A percentile compares a stretch with the other conserved stretches of the same genome.
Conservation (phyloP, 2,888 invertebrate species). For the Ennomos erosarius region DNA sequence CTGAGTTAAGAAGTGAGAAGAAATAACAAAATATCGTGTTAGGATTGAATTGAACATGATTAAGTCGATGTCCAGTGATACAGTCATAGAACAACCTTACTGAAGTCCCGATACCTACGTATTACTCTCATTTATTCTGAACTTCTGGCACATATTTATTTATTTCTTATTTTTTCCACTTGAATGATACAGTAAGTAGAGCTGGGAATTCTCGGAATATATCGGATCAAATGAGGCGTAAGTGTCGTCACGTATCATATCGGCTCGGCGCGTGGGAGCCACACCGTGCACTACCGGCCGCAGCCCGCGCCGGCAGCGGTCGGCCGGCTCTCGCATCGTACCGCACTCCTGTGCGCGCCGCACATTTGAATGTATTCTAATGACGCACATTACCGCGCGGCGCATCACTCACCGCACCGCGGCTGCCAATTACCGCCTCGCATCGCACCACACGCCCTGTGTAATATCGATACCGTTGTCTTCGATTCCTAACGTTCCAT, state of each 20-base stretch:
- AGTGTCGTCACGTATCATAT: slow-evolving; percentile 27
- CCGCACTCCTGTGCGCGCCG: slow-evolving; percentile 1
- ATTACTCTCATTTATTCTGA: too few relatives aligned
- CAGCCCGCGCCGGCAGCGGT: slow-evolving; percentile 2
- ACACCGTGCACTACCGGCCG: slow-evolving; percentile 8
- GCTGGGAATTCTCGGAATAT: slow-evolving; percentile 7
- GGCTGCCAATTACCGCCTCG: slow-evolving; percentile 23
- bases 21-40: too few relatives aligned
- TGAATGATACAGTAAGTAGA: background rate
- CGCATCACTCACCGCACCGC: slow-evolving; percentile 37
- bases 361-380: slow-evolving; percentile 44
- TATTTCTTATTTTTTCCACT: too few relatives aligned
- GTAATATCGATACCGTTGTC: slow-evolving; percentile 37
- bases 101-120: too few relatives aligned
- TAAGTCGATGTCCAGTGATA: too few relatives aligned
- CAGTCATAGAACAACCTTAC: too few relatives aligned
- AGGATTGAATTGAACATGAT: too few relatives aligned
- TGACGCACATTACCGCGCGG: slow-evolving; percentile 22
- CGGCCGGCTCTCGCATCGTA: slow-evolving; percentile 13
- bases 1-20: too few relatives aligned
- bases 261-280: slow-evolving; percentile 27
- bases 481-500: slow-evolving; percentile 32
- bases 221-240: slow-evolving; percentile 12
- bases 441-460: slow-evolving; percentile 22
- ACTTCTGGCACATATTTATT: too few relatives aligned